Conservation (phyloP, 2,888 invertebrate species). For the Agrenia bidenticulata region DNA sequence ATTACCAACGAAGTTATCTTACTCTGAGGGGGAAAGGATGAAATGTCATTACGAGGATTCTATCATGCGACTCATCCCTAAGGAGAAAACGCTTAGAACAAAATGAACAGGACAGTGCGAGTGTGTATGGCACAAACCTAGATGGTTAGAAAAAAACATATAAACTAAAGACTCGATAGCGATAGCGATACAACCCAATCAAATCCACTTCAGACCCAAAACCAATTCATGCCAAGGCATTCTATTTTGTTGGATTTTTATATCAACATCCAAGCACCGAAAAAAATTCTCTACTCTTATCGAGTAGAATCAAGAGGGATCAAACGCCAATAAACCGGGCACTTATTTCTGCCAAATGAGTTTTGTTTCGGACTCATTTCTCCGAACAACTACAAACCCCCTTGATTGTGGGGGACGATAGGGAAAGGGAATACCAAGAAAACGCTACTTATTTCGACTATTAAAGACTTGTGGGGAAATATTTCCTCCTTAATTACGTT, state of each 20-base stretch:
- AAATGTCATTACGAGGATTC: slow-evolving; percentile 52
- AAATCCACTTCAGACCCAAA: slow-evolving; percentile 17
- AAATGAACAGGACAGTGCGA: neutral
- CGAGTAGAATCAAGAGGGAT: slow-evolving; percentile 21
- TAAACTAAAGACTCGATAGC: neutral
- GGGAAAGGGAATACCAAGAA: neutral
- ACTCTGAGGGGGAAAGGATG: slow-evolving; percentile 39
- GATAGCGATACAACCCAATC: slow-evolving; percentile 6
- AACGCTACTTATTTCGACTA: neutral
- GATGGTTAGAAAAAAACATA: neutral
- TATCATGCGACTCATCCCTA: slow-evolving; percentile 51
- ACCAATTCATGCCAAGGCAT: slow-evolving; percentile 12
- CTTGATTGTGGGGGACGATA: slow-evolving; percentile 9
- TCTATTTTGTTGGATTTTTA: neutral
- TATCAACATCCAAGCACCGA: neutral
- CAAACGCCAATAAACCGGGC: slow-evolving; percentile 26
- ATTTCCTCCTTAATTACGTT: slow-evolving; percentile 2
- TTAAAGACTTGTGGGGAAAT: neutral
- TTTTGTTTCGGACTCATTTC: slow-evolving; percentile 23
- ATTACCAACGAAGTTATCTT: slow-evolving; percentile 50
- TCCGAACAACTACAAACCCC: neutral
- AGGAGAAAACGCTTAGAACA: slow-evolving; percentile 34
- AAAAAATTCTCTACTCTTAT: slow-evolving; percentile 9
- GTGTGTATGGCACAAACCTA: neutral
- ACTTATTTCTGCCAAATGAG: slow-evolving; percentile 30